Conservation (phyloP, 1,140 invertebrate species). For the Cepaea nemoralis region DNA sequence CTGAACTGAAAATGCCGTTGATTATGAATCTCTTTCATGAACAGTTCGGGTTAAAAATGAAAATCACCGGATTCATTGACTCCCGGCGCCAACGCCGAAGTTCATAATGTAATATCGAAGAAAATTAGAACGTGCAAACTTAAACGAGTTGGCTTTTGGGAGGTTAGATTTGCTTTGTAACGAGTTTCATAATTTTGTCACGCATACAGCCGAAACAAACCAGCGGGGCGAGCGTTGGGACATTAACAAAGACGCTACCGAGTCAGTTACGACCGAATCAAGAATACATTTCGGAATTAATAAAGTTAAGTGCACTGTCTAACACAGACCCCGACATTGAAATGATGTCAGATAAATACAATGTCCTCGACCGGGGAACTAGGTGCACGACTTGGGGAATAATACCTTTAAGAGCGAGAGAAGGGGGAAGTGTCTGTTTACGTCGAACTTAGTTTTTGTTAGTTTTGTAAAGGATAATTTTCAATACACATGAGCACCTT, state of each 20-base stretch:
- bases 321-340: not conserved
- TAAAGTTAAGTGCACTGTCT: constrained; percentile 1
- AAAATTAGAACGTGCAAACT: not conserved
- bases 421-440: no score
- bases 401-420: not conserved
- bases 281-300: not conserved
- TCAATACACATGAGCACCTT: no score
- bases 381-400: not conserved
- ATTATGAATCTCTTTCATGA: not conserved
- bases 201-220: not conserved
- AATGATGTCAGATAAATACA: not conserved
- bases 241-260: not conserved
- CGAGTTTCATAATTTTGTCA: not conserved
- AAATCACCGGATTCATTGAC: not conserved
- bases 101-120: not conserved
- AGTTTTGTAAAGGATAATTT: no score
- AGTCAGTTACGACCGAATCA: not conserved
- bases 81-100: not conserved
- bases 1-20: not conserved
- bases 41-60: not conserved
- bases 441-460: no score
- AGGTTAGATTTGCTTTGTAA: not conserved
- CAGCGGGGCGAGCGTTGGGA: not conserved
- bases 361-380: not conserved
- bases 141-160: not conserved